phyloP scores from a whole-genome alignment of 2,888 invertebrate species.

The Lobophora halterata region DNA sequence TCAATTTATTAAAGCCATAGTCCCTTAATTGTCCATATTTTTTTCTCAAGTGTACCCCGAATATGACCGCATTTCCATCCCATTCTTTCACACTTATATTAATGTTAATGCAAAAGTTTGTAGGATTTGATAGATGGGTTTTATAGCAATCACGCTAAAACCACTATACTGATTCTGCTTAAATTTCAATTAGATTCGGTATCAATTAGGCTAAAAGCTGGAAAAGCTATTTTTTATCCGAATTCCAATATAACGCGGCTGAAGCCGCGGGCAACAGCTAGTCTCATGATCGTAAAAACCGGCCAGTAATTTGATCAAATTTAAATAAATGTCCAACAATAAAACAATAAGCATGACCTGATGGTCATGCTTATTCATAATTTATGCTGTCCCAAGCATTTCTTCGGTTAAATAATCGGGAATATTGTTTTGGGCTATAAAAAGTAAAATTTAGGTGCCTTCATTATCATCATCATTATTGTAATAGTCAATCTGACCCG shows the following conservation, averaged over 20 bases:
- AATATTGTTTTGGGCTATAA: slow-evolving; percentile 24
- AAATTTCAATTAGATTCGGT: too few species aligned
- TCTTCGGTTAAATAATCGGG: slow-evolving; percentile 36
- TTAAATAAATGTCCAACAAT: slow-evolving; percentile 53
- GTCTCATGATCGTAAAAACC: slow-evolving; percentile 40
- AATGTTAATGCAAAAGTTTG: too few species aligned
- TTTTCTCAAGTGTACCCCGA: slow-evolving; percentile 30
- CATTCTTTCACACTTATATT: too few species aligned
- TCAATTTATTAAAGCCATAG: slow-evolving; percentile 28
- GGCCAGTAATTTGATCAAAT: slow-evolving; percentile 54
- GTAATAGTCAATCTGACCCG: slow-evolving; percentile 21
- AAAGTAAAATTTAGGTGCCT: slow-evolving; percentile 28
- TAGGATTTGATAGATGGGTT: too few species aligned
- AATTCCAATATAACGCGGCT: too few species aligned
- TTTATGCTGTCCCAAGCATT: slow-evolving; percentile 37
- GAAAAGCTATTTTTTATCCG: too few species aligned
- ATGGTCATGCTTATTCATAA: too few species aligned
- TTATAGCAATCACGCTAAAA: too few species aligned
- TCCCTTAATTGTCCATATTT: slow-evolving; percentile 25
- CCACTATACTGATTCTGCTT: too few species aligned
- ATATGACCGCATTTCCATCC: slow-evolving; percentile 32
- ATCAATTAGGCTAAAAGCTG: too few species aligned
- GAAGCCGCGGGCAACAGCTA: too few species aligned
- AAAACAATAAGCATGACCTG: slow-evolving; percentile 42
- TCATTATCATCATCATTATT: slow-evolving; percentile 30